Evolutionary conservation across 1,140 invertebrate genomes (phyloP).

Genomic region (Antheraea mylitta): DNA sequence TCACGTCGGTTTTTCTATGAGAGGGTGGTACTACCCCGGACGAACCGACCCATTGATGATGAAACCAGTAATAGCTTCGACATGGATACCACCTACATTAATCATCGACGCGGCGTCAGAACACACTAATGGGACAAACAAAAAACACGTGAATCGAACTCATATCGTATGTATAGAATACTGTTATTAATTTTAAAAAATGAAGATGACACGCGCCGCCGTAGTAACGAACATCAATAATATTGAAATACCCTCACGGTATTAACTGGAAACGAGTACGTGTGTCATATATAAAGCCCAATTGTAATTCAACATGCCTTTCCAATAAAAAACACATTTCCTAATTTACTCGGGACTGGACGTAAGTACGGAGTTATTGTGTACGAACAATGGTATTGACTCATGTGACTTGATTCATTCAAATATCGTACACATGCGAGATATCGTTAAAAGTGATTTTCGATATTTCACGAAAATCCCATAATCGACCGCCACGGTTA

Average conservation of each 20-base stretch:
- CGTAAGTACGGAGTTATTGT: constrained; percentile 54
- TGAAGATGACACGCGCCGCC: constrained; percentile 10
- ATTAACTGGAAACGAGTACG: constrained; percentile 64
- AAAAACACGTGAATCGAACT: no score
- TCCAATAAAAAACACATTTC: constrained; percentile 75
- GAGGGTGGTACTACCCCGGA: no score
- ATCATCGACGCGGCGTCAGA: no score
- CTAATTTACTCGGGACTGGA: constrained; percentile 63
- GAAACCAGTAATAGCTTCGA: no score
- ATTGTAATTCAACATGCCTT: constrained; percentile 69
- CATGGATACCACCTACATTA: no score
- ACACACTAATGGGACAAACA: no score
- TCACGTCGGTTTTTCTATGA: no score
- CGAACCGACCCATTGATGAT: no score
- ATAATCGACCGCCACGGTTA: neutral
- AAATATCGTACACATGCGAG: constrained; percentile 51
- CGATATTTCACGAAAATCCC: constrained; percentile 6
- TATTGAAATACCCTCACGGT: constrained; percentile 63
- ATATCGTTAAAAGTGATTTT: constrained; percentile 25
- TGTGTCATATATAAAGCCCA: constrained; percentile 53
- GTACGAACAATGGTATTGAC: constrained; percentile 66
- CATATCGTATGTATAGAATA: neutral
- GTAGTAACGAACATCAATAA: constrained; percentile 10
- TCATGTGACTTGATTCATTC: constrained; percentile 70
- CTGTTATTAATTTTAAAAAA: neutral